These are phyloP conservation scores for Pseudococcus jackbeardsleyi DNA, from an alignment of 2,888 invertebrate species.

Conservation along the genomic window DNA sequence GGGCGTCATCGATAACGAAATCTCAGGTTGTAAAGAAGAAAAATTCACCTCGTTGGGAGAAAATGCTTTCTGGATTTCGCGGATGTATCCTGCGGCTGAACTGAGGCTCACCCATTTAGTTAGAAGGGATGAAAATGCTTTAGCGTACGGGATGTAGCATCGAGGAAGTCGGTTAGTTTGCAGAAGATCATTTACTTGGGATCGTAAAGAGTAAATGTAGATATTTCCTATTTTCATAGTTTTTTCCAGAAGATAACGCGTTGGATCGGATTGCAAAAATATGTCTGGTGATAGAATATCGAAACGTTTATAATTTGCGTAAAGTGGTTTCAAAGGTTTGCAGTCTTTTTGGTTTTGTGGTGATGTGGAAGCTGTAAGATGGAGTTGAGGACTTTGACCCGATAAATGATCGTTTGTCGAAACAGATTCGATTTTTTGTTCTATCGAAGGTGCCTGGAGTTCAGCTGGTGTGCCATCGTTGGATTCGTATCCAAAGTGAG, in stretches of 20 bases:
- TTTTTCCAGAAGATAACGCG: background rate
- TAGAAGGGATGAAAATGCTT: background rate
- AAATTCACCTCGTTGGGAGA: background rate
- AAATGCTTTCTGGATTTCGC: too few species aligned
- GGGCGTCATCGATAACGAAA: background rate
- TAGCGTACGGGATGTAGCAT: background rate
- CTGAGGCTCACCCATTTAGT: background rate
- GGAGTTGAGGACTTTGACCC: too few species aligned
- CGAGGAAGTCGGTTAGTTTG: background rate
- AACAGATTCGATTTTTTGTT: too few species aligned
- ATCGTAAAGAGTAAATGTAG: background rate
- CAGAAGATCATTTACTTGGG: background rate
- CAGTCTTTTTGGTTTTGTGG: too few species aligned
- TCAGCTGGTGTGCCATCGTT: too few species aligned
- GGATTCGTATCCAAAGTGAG: too few species aligned
- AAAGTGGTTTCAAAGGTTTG: too few species aligned
- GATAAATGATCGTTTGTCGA: too few species aligned
- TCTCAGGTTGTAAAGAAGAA: background rate
- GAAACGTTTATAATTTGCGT: too few species aligned
- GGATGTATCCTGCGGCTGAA: too few species aligned
- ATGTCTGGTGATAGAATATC: background rate
- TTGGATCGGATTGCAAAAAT: background rate
- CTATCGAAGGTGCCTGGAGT: too few species aligned
- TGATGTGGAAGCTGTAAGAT: too few species aligned
- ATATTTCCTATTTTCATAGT: background rate